Evolutionary conservation across 2,113 vertebrate genomes (phyloP).

Genomic region (Urocitellus parryii): DNA sequence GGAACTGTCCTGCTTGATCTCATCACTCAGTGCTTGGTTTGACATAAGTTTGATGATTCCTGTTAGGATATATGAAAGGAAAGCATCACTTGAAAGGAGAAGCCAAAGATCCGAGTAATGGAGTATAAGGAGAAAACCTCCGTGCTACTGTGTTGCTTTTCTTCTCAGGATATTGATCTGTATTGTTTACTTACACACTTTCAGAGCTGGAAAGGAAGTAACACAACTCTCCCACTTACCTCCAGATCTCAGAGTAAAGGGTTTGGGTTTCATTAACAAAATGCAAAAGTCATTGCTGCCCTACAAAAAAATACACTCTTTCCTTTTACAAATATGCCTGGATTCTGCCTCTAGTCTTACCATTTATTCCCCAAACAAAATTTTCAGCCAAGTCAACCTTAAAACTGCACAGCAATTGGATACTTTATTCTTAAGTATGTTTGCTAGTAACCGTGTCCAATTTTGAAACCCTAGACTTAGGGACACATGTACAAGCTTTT

Average conservation of each 20-base stretch:
- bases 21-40: not conserved
- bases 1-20: constrained; percentile 16
- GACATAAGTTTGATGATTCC: not conserved
- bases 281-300: not conserved
- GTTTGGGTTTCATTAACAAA: constrained; percentile 20
- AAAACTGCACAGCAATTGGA: not conserved
- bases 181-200: not conserved
- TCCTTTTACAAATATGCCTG: not conserved
- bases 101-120: not conserved
- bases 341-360: not conserved
- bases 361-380: constrained; percentile 2
- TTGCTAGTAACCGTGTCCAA: not conserved
- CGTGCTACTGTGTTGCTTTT: not conserved
- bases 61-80: not conserved
- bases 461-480: not conserved
- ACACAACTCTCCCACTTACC: not conserved
- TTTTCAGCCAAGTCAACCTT: constrained; percentile 28
- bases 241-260: not conserved
- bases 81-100: constrained; percentile 9
- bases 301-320: not conserved
- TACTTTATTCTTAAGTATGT: constrained; percentile 43
- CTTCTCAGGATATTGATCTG: not conserved
- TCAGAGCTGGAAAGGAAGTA: not conserved
- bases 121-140: not conserved
- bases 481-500: not conserved